Percentiles rank a stretch among this genome's conserved stretches.
These are phyloP conservation scores for Chaetodon auriga DNA, from an alignment of 2,113 vertebrate species.

Conservation along the genomic window DNA sequence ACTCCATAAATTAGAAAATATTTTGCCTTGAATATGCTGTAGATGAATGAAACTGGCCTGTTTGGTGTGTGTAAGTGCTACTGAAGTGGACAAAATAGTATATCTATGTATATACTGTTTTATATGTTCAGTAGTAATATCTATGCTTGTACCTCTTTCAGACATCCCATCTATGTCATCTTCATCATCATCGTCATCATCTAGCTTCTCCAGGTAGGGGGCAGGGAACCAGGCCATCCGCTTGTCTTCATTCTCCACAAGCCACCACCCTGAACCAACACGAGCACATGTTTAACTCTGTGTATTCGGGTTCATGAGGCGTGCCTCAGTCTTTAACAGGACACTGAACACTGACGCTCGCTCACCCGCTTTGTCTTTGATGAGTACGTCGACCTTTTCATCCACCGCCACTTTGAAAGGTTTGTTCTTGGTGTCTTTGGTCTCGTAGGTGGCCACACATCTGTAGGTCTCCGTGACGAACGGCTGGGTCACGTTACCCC, in stretches of 20 bases:
- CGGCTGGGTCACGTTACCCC: slow-evolving; percentile 76
- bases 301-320: not conserved
- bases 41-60: no score
- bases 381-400: slow-evolving; percentile 89
- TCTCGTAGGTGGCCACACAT: slow-evolving; percentile 88
- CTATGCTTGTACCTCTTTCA: slow-evolving; percentile 64
- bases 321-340: not conserved
- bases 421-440: slow-evolving; percentile 88
- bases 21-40: no score
- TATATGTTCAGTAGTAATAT: no score
- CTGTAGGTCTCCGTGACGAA: slow-evolving; percentile 86
- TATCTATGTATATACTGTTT: no score
- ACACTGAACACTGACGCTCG: no score
- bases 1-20: no score
- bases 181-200: slow-evolving; percentile 46
- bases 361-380: slow-evolving; percentile 91
- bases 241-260: slow-evolving; percentile 90
- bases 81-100: no score
- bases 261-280: slow-evolving; percentile 91
- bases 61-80: no score
- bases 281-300: not conserved
- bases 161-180: slow-evolving; percentile 42
- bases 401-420: slow-evolving; percentile 82
- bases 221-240: slow-evolving; percentile 94
- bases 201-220: slow-evolving; percentile 87